phyloP scores from a whole-genome alignment of 2,888 invertebrate species.

The Synergus itoensis region DNA sequence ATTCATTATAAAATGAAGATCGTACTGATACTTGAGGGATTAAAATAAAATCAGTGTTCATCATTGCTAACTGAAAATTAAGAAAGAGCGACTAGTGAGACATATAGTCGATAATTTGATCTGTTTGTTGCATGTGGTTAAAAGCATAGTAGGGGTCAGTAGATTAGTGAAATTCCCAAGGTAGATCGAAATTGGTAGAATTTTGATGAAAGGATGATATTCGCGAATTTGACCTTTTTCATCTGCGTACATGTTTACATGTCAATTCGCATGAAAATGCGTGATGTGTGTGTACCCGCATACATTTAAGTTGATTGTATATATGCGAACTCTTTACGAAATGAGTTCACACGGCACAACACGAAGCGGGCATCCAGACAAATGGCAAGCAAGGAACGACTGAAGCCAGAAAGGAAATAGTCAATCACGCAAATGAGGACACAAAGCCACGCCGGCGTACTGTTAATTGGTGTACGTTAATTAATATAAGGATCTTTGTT shows the following conservation, averaged over 20 bases:
- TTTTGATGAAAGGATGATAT: not conserved
- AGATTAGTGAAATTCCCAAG: not conserved
- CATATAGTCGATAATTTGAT: not conserved
- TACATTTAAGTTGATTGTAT: not conserved
- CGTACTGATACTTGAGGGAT: no score
- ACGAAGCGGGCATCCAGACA: slow-evolving; percentile 43
- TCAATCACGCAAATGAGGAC: slow-evolving; percentile 64
- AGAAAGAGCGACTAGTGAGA: not conserved
- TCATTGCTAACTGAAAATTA: not conserved
- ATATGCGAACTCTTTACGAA: slow-evolving; percentile 56
- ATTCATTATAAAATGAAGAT: not conserved
- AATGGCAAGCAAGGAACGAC: slow-evolving; percentile 42
- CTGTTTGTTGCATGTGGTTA: not conserved
- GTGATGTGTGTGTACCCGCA: slow-evolving; percentile 38
- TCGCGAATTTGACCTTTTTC: not conserved
- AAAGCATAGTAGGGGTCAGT: not conserved
- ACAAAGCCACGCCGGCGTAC: slow-evolving; percentile 60
- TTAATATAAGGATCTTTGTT: slow-evolving; percentile 63
- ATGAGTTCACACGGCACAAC: slow-evolving; percentile 54
- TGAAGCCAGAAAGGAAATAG: slow-evolving; percentile 61
- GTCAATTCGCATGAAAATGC: not conserved
- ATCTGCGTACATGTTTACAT: not conserved
- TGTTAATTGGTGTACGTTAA: slow-evolving; percentile 66
- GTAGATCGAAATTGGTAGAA: not conserved
- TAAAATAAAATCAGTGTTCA: not conserved